Base-by-base conservation (phyloP, 2,797 vertebrate species). In the Melanotaenia parkinsoni region DNA sequence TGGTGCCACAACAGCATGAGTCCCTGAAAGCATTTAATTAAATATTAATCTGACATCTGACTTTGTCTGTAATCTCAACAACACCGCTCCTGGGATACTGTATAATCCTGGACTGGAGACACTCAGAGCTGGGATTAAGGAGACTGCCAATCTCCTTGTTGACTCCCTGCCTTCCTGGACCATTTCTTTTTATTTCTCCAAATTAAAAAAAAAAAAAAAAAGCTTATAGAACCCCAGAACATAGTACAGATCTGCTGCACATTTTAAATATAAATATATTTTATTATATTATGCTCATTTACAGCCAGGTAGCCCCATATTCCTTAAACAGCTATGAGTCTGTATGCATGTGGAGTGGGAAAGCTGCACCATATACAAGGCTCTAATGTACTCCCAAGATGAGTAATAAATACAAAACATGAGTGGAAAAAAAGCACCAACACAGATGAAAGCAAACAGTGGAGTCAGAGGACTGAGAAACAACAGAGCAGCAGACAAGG, bases 31-130 rank as follows among this genome's bases (percentile, higher is more conserved):
- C 80, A 30, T 82, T 88, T 87, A 90, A 90, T 90, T 86, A 91
- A 92, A 91, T 80, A 84, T 85, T 92, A 93, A 93, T 92, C 90
- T 88, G 87, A 88, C 38, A 74, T 88, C 89, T 89, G 88, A 92
- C 74, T 86, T 86, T 63, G 76, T 91, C 89, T 83, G 76, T 90
- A 90, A 92, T 90, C 89, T 84, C 63, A 63, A 33, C 47, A 63
- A 67, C 79, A 83, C 67, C 62, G 80, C 74, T 86, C 74, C 74
- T 18, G 58, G 86, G 63, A 86, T 77, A 30, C 10, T 56, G 53
- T 8, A 10, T 91, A 94, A 94, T 94, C 92, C 88, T 70, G 73
- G 71, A 38, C 83, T 81, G 76, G 81, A 91, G 86, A 88, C 77
- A 74, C 80, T 65, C 71, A 80, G 74, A 86, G 74, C 85, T 66